phyloP scores from a whole-genome alignment of 1,140 invertebrate species.

The Drosophila burlai region DNA sequence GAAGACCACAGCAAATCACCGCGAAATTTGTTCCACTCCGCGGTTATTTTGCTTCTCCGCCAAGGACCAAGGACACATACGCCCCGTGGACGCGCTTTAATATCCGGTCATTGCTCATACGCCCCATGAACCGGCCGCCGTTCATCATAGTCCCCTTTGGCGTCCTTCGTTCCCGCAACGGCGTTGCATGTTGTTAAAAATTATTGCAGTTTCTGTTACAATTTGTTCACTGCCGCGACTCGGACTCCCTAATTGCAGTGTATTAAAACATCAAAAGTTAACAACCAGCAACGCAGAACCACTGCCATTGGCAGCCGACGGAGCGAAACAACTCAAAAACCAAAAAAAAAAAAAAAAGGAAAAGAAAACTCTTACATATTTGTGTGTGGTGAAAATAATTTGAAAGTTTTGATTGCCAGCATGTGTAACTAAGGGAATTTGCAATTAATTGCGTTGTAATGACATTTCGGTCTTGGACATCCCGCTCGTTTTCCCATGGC shows the following conservation, averaged over 20 bases:
- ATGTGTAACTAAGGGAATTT: conserved; percentile 45
- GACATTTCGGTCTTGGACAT: conserved; percentile 17
- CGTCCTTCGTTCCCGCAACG: conserved; percentile 17
- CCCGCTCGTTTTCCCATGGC: conserved; percentile 4
- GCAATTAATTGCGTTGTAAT: conserved; percentile 59
- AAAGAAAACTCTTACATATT: conserved; percentile 31
- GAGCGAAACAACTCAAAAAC: neutral
- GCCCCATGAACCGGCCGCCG: conserved; percentile 52
- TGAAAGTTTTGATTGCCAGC: conserved; percentile 68
- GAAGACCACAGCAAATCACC: conserved; percentile 67
- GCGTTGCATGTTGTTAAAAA: conserved; percentile 54
- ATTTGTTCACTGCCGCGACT: conserved; percentile 44
- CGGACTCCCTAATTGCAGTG: conserved; percentile 63
- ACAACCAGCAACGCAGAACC: conserved; percentile 42
- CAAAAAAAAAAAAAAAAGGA: neutral
- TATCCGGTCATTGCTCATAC: conserved; percentile 70
- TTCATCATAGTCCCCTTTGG: conserved; percentile 61
- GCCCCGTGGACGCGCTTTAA: conserved; percentile 66
- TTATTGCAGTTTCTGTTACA: conserved; percentile 60
- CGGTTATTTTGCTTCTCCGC: conserved; percentile 17
- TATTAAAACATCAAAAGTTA: conserved; percentile 76
- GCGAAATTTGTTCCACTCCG: conserved; percentile 42
- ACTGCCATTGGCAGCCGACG: conserved; percentile 21
- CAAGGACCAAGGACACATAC: conserved; percentile 38
- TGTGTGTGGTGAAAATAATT: conserved; percentile 60